Evolutionary conservation across 2,888 invertebrate genomes (phyloP), one percentile per base, ranked within the genome.

Genomic region (Lagria hirta): DNA sequence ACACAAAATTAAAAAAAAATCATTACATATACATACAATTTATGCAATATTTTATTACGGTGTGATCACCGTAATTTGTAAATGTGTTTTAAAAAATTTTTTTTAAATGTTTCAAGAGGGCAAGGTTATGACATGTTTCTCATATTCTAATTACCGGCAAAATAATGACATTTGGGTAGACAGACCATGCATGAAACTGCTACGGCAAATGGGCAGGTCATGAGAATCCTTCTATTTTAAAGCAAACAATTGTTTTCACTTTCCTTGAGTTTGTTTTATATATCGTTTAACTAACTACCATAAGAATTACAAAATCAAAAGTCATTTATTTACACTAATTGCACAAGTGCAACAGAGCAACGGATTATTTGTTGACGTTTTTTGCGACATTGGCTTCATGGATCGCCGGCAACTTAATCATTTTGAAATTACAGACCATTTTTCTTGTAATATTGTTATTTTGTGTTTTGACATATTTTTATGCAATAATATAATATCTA

Each of bases 171-270:
- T 53, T 54, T 52, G 50, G 49, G 57, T 56, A 54, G 55, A n/a
- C n/a, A n/a, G n/a, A 48, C 55, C 55, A 56, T 58, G 60, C 60
- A 58, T 61, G 60, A 57, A 59, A 59, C 55, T 51, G 52, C 54
- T 37, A 29, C 20, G 37, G 38, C 26, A 43, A 41, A 27, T 49
- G 42, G 35, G 36, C 49, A 52, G 55, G 52, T 55, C 52, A 55
- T 49, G 50, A 51, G 52, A 52, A 57, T 44, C 32, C 22, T 35
- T 38, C 33, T 22, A 32, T 37, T 61, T 58, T 58, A 59, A n/a
- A 60, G 54, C 55, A 66, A 64, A 66, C 66, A 67, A 67, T 67
- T 53, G 67, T 66, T 69, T 69, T 68, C 69, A 67, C 67, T 69
- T 66, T 69, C 68, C 68, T 69, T 68, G 68, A 62, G 60, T 66